Conservation (phyloP, 2,888 invertebrate genomes). For the Zygogramma bicolorata region DNA sequence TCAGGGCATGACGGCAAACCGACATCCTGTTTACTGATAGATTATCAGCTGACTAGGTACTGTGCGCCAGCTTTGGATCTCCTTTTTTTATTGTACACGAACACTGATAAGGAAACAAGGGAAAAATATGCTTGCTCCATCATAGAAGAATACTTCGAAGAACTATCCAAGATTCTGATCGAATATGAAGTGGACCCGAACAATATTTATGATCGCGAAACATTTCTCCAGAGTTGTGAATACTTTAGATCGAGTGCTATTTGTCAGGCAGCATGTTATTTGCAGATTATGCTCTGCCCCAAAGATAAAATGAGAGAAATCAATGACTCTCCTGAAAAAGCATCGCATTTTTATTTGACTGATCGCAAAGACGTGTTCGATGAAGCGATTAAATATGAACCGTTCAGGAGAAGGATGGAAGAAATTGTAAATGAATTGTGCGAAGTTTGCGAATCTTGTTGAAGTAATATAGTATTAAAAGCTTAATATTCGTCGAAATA, state of each 20-base stretch:
- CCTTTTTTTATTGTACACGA: constrained; percentile 58
- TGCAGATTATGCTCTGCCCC: constrained; percentile 36
- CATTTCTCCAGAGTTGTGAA: constrained; percentile 46
- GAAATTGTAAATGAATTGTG: constrained; percentile 33
- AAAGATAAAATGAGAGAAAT: constrained; percentile 44
- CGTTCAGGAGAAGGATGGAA: constrained; percentile 13
- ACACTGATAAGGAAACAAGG: constrained; percentile 40
- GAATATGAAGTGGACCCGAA: constrained; percentile 40
- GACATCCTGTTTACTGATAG: constrained; percentile 49
- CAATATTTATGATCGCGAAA: constrained; percentile 41
- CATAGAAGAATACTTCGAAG: constrained; percentile 46
- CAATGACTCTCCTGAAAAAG: constrained; percentile 38
- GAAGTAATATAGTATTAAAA: neutral
- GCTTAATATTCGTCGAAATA: neutral
- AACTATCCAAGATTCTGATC: constrained; percentile 42
- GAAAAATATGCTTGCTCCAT: constrained; percentile 40
- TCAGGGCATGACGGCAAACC: constrained; percentile 15
- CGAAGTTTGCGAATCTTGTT: neutral
- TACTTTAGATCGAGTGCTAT: constrained; percentile 46
- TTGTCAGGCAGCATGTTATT: constrained; percentile 40
- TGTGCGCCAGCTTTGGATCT: constrained; percentile 76
- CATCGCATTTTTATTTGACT: constrained; percentile 36
- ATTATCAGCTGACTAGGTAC: constrained; percentile 64
- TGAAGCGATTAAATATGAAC: constrained; percentile 10
- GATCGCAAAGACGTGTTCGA: constrained; percentile 39